A percentile compares a stretch with the other conserved stretches of the same genome.
Conservation (phyloP, 2,797 vertebrate species). For the Stomatorhinus walkeri region DNA sequence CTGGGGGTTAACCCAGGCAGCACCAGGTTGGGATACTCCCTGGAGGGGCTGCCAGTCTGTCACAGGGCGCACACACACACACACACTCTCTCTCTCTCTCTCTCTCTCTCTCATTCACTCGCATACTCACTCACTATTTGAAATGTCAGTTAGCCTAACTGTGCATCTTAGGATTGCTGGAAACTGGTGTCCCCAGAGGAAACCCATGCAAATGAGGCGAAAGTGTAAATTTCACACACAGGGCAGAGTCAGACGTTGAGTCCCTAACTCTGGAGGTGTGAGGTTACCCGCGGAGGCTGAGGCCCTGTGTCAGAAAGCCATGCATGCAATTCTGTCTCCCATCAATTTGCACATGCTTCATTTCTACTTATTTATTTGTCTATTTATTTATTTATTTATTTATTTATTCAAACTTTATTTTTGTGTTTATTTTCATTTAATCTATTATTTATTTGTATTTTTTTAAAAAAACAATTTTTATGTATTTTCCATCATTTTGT, state of each 20-base stretch:
- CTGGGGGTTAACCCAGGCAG: not conserved
- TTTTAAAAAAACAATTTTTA: not conserved
- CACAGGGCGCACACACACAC: not conserved
- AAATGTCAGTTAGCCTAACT: not conserved
- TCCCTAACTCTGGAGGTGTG: not conserved
- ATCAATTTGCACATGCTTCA: not conserved
- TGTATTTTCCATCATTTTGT: not conserved
- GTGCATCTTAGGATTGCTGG: not conserved
- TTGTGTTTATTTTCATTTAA: no score
- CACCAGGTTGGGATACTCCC: not conserved
- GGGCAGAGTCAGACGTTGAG: not conserved
- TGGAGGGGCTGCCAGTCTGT: not conserved
- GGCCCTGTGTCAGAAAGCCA: not conserved
- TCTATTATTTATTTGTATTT: no score
- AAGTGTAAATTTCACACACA: not conserved
- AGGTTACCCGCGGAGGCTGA: not conserved
- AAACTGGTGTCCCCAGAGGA: not conserved
- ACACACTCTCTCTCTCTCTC: not conserved
- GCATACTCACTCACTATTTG: not conserved
- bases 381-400: not conserved
- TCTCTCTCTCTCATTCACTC: not conserved
- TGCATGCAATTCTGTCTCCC: not conserved
- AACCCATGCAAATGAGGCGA: not conserved
- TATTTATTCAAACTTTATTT: no score
- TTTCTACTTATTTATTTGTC: no score